Evolutionary conservation across 2,888 invertebrate genomes (phyloP).

Genomic region (Nasonovia ribisnigri): DNA sequence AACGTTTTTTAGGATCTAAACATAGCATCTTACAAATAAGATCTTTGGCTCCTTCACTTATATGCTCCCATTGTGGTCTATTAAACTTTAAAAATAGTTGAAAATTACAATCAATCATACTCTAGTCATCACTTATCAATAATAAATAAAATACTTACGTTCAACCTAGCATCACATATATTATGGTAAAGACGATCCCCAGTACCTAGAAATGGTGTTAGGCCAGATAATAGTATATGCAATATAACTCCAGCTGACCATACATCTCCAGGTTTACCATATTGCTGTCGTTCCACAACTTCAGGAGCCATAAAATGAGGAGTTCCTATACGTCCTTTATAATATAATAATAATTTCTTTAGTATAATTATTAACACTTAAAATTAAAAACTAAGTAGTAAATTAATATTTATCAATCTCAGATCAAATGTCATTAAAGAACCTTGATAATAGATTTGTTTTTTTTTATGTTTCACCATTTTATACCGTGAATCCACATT

Average conservation of each 20-base stretch:
- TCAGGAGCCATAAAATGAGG: conserved; percentile 99
- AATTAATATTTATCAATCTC: conserved; percentile 3
- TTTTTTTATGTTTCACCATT: not conserved
- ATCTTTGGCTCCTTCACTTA: conserved; percentile 96
- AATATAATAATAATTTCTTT: conserved; percentile 8
- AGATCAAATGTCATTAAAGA: not conserved
- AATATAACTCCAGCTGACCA: conserved; percentile 98
- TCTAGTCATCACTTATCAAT: not conserved
- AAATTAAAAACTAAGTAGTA: not conserved
- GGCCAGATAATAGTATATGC: conserved; percentile 93
- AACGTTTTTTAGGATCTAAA: conserved; percentile 90
- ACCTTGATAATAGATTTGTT: not conserved
- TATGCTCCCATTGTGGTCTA: conserved; percentile 89
- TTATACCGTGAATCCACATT: not conserved
- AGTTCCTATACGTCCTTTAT: conserved; percentile 90
- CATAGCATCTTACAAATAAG: conserved; percentile 93
- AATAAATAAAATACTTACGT: conserved; percentile 73
- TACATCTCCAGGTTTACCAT: conserved; percentile 95
- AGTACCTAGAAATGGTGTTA: conserved; percentile 95
- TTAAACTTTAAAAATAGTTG: conserved; percentile 78
- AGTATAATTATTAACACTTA: not conserved
- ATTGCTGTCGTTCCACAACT: conserved; percentile 90
- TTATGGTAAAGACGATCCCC: conserved; percentile 92
- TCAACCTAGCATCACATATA: conserved; percentile 86
- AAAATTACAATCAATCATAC: not conserved